These are phyloP conservation scores for Osmoderma eremita DNA, from an alignment of 2,888 invertebrate species.

Conservation along the genomic window DNA sequence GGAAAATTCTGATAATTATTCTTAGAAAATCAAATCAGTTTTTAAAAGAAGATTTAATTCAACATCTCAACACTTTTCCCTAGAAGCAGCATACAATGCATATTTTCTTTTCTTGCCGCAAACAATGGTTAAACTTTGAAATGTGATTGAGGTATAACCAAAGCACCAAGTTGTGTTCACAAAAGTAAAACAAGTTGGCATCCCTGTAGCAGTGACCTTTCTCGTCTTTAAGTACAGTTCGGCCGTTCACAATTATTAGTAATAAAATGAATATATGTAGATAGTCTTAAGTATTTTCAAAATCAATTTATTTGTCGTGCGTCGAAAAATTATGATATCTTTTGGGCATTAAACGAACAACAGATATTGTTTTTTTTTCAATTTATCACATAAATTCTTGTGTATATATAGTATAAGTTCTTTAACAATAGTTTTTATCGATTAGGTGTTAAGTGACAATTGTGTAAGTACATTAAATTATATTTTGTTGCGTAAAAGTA, in stretches of 20 bases:
- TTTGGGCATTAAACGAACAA: conserved; percentile 35
- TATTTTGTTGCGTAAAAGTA: conserved; percentile 25
- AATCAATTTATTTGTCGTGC: conserved; percentile 25
- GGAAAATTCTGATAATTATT: too few species aligned
- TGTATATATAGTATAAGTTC: conserved; percentile 16
- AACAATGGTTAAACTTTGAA: background rate
- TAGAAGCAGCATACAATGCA: background rate
- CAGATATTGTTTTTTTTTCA: background rate
- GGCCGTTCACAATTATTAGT: conserved; percentile 17
- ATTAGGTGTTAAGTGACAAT: conserved; percentile 35
- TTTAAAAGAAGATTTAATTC: too few species aligned
- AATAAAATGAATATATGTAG: conserved; percentile 5
- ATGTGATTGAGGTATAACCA: conserved; percentile 51
- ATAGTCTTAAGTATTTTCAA: conserved; percentile 34
- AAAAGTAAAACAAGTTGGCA: conserved; percentile 37
- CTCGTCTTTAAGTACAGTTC: conserved; percentile 30
- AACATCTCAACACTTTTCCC: too few species aligned
- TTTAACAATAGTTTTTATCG: conserved; percentile 13
- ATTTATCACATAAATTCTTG: background rate
- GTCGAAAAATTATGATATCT: conserved; percentile 18
- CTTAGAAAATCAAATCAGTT: too few species aligned
- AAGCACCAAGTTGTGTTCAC: conserved; percentile 64
- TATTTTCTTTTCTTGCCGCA: conserved; percentile 25
- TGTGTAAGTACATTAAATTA: conserved; percentile 25
- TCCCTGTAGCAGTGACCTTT: conserved; percentile 13